Base-by-base conservation (phyloP, 64 coral and sea anemone species). In the Montipora efflorescens region DNA sequence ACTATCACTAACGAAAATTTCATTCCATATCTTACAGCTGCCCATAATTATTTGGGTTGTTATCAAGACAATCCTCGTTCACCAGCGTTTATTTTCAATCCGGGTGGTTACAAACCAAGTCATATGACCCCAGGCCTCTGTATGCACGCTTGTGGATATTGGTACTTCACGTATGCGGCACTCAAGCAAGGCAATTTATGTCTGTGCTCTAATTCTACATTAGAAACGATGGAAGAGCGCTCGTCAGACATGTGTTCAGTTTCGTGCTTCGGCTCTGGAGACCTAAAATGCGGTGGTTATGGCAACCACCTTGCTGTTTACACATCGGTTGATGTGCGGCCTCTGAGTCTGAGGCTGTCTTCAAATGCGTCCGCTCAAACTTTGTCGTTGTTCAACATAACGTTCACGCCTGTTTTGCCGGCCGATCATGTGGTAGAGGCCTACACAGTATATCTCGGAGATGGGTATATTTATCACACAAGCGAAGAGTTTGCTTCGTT, bases 161-260 rank as follows among this genome's bases (percentile, higher is more conserved):
- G 23, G 69, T 81, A 88, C 92, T 93, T 52, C 74, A 71, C 8
- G 11, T 87, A 88, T 47, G 92, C 92, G 8, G 83, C 77, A 51
- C 46, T 93, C 20, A 79, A 58, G 20, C 22, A 58, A 7, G 84
- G 84, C 7, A 59, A n/a, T 5, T 47, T 80, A 4, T 93, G 92
- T 23, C 28, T 78, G n/a, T 93, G 92, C 22, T 50, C 55, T 7
- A 93, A 93, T 49, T 49, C n/a, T 25, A 93, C 58, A 64, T 9
- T 15, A 4, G 14, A 7, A 3, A n/a, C 72, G 7, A 15, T 68
- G 13, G 48, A 5, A 28, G 23, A 82, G 25, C 74, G 48, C 3
- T 12, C 59, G 15, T 44, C 47, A 21, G 92, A 93, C 75, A 64
- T 79, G 59, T 88, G 84, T 22, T 55, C 15, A 55, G 58, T 45